Evolutionary conservation across 1,140 invertebrate genomes (phyloP).

Genomic region (Cydia amplana): DNA sequence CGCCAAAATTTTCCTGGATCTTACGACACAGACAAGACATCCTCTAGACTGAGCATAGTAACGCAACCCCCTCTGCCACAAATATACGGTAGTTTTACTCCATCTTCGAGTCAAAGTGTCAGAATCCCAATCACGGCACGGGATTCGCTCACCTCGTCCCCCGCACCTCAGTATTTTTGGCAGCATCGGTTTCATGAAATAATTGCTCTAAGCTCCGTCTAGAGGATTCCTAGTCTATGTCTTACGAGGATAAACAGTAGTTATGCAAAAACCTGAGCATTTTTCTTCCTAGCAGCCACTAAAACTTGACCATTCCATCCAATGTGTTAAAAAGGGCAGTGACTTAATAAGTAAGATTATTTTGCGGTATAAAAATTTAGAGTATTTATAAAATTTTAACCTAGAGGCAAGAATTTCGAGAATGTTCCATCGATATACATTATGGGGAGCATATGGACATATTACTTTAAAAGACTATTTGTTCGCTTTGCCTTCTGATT

Average conservation of each 20-base stretch:
- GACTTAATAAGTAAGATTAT: constrained; percentile 19
- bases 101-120: too few species aligned
- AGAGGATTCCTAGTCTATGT: too few species aligned
- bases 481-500: constrained; percentile 58
- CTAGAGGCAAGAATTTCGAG: constrained; percentile 58
- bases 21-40: too few species aligned
- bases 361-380: constrained; percentile 47
- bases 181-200: too few species aligned
- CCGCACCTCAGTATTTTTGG: too few species aligned
- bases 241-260: constrained; percentile 1
- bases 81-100: too few species aligned
- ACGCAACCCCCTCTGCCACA: too few species aligned
- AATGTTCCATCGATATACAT: constrained; percentile 46
- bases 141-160: too few species aligned
- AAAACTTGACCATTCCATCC: background rate
- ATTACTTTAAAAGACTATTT: constrained; percentile 52
- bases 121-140: too few species aligned
- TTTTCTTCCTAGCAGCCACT: background rate
- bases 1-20: too few species aligned
- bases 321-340: constrained; percentile 13
- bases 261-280: background rate
- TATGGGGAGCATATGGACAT: constrained; percentile 64
- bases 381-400: constrained; percentile 46
- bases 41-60: too few species aligned
- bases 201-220: too few species aligned